phyloP scores from a whole-genome alignment of 1,140 invertebrate species.

The Drosophila burlai region DNA sequence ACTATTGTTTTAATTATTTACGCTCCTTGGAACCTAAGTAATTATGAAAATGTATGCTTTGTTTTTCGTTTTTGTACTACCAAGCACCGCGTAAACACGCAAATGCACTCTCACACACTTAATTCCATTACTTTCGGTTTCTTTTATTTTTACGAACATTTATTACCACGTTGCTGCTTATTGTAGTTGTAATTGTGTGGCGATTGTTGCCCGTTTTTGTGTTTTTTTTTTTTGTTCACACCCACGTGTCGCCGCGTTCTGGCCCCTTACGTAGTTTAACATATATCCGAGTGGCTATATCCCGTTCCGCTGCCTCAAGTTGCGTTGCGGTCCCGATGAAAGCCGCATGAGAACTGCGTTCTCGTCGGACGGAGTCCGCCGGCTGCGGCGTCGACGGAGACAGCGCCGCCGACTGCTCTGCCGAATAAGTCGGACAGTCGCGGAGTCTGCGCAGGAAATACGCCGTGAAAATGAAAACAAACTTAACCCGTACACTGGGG shows the following conservation, averaged over 20 bases:
- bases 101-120: conserved; percentile 24
- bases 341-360: conserved; percentile 67
- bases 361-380: conserved; percentile 7
- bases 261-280: conserved; percentile 31
- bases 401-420: conserved; percentile 42
- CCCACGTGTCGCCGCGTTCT: conserved; percentile 31
- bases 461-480: conserved; percentile 67
- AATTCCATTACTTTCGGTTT: conserved; percentile 44
- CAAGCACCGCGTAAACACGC: conserved; percentile 9
- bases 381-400: conserved; percentile 16
- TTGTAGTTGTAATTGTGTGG: conserved; percentile 34
- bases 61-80: not conserved
- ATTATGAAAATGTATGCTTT: conserved; percentile 20
- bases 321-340: conserved; percentile 50
- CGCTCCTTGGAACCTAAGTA: conserved; percentile 10
- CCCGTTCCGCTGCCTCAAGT: conserved; percentile 1
- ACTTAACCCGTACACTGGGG: conserved; percentile 62
- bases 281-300: not conserved
- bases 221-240: conserved; percentile 11
- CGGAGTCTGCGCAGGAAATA: conserved; percentile 62
- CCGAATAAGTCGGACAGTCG: conserved; percentile 47
- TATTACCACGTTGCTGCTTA: conserved; percentile 26
- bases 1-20: conserved; percentile 12
- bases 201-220: conserved; percentile 17
- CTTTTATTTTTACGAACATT: conserved; percentile 50